Evolutionary conservation across 2,888 invertebrate genomes (phyloP).

Genomic region (Tholera decimalis): DNA sequence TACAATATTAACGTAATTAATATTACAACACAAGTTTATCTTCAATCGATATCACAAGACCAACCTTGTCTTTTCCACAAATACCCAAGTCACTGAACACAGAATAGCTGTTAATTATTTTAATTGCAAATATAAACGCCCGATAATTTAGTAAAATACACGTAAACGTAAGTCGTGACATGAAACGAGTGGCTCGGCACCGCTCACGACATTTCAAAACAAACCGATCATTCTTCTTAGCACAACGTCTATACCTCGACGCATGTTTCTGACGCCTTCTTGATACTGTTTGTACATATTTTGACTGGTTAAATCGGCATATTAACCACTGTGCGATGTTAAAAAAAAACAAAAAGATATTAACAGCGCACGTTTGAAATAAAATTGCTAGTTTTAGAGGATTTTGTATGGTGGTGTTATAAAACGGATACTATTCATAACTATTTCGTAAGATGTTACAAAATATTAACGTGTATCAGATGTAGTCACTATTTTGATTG

Average conservation of each 20-base stretch:
- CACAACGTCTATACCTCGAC: constrained; percentile 78
- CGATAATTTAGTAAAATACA: constrained; percentile 63
- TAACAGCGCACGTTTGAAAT: constrained; percentile 19
- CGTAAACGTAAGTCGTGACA: constrained; percentile 73
- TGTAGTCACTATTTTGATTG: not conserved
- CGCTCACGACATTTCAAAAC: constrained; percentile 87
- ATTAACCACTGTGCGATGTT: constrained; percentile 74
- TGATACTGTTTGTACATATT: constrained; percentile 84
- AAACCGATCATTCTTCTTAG: constrained; percentile 80
- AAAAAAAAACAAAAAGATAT: constrained; percentile 63
- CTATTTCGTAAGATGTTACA: not conserved
- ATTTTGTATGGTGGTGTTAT: constrained; percentile 12
- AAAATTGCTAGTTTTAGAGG: constrained; percentile 26
- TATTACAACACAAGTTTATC: constrained; percentile 18
- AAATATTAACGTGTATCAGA: not conserved
- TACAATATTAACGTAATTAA: not conserved
- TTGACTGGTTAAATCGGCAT: constrained; percentile 84
- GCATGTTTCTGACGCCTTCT: constrained; percentile 77
- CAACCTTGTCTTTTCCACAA: constrained; percentile 6
- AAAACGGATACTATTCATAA: not conserved
- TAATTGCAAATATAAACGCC: constrained; percentile 53
- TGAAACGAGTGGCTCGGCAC: constrained; percentile 81
- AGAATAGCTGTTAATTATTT: constrained; percentile 50
- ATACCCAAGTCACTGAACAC: constrained; percentile 11
- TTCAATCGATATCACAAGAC: not conserved